A percentile compares a stretch with the other conserved stretches of the same genome.
phyloP scores from a whole-genome alignment of 2,113 vertebrate species.

The Mionectes macconnelli region DNA sequence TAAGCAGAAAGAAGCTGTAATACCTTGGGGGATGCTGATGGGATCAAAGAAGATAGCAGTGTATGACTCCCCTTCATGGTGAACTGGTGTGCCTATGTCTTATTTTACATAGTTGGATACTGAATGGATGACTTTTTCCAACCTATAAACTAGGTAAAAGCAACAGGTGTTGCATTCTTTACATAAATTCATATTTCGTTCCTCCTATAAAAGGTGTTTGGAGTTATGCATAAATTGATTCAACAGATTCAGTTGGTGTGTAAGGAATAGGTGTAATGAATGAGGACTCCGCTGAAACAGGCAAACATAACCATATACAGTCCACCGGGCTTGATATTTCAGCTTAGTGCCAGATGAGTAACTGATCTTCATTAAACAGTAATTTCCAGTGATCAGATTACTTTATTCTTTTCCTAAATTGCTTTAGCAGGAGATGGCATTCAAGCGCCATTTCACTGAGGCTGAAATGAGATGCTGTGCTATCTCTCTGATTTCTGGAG shows the following conservation, averaged over 20 bases:
- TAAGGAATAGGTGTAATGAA: not conserved
- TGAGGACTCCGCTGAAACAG: not conserved
- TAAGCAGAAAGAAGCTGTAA: not conserved
- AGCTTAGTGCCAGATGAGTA: not conserved
- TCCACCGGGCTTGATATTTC: not conserved
- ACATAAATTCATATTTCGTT: not conserved
- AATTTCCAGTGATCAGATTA: slow-evolving; percentile 44
- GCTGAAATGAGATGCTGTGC: not conserved
- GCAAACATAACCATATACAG: not conserved
- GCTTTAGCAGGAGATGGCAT: not conserved
- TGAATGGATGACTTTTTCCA: not conserved
- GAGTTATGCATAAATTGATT: not conserved
- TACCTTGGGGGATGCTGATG: not conserved
- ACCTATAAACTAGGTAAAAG: not conserved
- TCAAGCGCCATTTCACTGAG: not conserved
- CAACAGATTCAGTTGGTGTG: not conserved
- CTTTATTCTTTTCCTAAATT: slow-evolving; percentile 10
- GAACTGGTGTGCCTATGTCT: not conserved
- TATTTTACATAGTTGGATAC: rapidly evolving
- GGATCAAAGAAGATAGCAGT: not conserved
- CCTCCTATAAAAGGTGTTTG: not conserved
- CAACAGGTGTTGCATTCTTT: not conserved
- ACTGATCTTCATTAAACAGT: slow-evolving; percentile 24
- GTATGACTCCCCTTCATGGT: not conserved
- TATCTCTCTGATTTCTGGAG: slow-evolving; percentile 35